phyloP scores from a whole-genome alignment of 2,797 vertebrate species.

The Channa striata region DNA sequence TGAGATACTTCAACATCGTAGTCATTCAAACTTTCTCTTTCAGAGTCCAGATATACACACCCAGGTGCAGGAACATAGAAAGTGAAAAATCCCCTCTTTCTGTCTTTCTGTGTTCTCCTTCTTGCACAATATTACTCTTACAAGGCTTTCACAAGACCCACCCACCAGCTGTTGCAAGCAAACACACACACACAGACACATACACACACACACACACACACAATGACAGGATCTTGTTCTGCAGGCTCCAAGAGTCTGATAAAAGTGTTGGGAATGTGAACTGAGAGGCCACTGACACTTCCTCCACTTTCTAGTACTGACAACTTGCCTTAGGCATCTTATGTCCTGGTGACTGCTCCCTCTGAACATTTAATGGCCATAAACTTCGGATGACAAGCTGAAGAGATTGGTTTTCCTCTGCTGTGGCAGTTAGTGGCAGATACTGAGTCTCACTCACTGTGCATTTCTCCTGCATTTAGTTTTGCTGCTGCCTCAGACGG shows the following conservation, averaged over 20 bases:
- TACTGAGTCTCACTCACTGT: constrained; percentile 4
- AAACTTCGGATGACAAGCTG: constrained; percentile 51
- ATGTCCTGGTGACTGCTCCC: constrained; percentile 47
- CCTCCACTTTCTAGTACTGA: constrained; percentile 71
- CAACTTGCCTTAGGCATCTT: constrained; percentile 56
- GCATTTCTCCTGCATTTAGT: constrained; percentile 46
- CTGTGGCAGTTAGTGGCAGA: constrained; percentile 16
- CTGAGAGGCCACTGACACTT: constrained; percentile 75
- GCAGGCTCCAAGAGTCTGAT: constrained; percentile 62
- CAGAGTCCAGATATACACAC: constrained; percentile 26
- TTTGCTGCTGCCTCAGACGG: constrained; percentile 39
- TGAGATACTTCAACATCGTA: constrained; percentile 36
- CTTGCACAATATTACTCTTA: constrained; percentile 42
- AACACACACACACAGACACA: constrained; percentile 21
- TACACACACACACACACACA: constrained; percentile 45
- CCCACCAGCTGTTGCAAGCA: constrained; percentile 31
- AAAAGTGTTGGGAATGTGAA: constrained; percentile 73
- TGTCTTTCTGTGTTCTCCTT: constrained; percentile 26
- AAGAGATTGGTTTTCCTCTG: constrained; percentile 60
- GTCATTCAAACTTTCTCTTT: constrained; percentile 41
- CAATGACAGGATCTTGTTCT: constrained; percentile 64
- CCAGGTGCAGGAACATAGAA: constrained; percentile 41
- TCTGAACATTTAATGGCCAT: constrained; percentile 55
- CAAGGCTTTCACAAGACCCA: constrained; percentile 28
- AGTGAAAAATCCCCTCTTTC: constrained; percentile 55